Evolutionary conservation across 30 jellyfish, hydroid and myxozoan species (phyloP).

Genomic region (Hydractinia symbiolongicarpus): DNA sequence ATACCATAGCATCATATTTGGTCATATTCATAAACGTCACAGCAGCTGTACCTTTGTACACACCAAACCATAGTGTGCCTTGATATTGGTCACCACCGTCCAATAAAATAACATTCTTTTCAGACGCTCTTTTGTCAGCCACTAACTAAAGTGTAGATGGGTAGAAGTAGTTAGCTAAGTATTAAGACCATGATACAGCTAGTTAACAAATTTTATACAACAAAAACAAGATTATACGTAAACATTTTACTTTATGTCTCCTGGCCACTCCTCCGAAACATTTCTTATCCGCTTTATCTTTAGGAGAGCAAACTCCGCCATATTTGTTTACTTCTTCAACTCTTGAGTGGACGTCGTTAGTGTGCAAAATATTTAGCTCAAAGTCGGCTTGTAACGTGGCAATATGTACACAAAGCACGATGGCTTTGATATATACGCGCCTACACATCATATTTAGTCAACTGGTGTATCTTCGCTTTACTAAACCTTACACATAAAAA

Average conservation of each 20-base stretch:
- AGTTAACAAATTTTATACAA: too few species aligned
- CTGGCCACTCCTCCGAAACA: constrained; percentile 97
- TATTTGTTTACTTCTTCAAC: constrained; percentile 54
- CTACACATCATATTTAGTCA: too few species aligned
- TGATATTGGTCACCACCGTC: constrained; percentile 97
- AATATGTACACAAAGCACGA: too few species aligned
- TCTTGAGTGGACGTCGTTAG: constrained; percentile 88
- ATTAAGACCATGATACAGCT: too few species aligned
- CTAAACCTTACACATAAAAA: too few species aligned
- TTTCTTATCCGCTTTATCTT: constrained; percentile 26
- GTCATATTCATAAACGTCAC: constrained; percentile 62
- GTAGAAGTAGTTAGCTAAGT: too few species aligned
- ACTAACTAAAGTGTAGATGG: constrained; percentile 13
- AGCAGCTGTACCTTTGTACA: constrained; percentile 76
- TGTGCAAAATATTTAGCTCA: constrained; percentile 75
- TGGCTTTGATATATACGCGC: too few species aligned
- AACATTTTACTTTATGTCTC: constrained; percentile 44
- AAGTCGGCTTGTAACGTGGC: constrained; percentile 3
- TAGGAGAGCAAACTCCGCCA: constrained; percentile 70
- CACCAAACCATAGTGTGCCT: constrained; percentile 86
- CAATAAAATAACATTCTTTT: constrained; percentile 46
- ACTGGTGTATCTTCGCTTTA: too few species aligned
- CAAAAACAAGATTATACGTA: too few species aligned
- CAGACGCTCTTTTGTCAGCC: constrained; percentile 38
- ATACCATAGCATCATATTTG: constrained; percentile 85